Evolutionary conservation across 2,888 invertebrate genomes (phyloP), one percentile per base, ranked within the genome.

Genomic region (Suillia variegata): DNA sequence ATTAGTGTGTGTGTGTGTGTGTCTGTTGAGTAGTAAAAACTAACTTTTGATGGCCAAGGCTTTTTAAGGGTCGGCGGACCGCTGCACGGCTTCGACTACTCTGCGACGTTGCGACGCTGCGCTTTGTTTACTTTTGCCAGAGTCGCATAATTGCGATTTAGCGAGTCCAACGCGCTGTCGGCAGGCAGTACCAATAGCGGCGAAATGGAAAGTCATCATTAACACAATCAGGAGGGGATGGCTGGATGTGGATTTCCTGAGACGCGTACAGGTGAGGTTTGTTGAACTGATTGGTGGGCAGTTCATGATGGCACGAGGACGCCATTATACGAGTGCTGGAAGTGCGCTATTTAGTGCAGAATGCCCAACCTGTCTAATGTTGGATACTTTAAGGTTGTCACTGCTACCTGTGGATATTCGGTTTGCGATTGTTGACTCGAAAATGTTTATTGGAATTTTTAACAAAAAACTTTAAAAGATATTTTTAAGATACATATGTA

Each of bases 51-150:
- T 45, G 45, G 45, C 18, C 45, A 45, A 45, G 45, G 45, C 5
- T 20, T 3, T 20, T 13, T 45, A n/a, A 20, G 18, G 45, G 45
- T 45, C 45, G 20, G 17, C 18, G 45, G 20, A n/a, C n/a, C n/a
- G n/a, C n/a, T n/a, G n/a, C n/a, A n/a, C n/a, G n/a, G n/a, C n/a
- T n/a, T n/a, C n/a, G n/a, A n/a, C n/a, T n/a, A n/a, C n/a, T n/a
- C n/a, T n/a, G n/a, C n/a, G n/a, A n/a, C n/a, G n/a, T 20, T 6
- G 62, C 64, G 51, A 57, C 62, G 10, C 45, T 22, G 52, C 62
- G 56, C 61, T 60, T 70, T 73, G 70, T 70, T 70, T 71, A 67
- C 63, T 67, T 61, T 73, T 24, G 21, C 31, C n/a, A 15, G 70
- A 68, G n/a, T 47, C 55, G 33, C 18, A 13, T 31, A 18, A 17